Evolutionary conservation across 2,797 vertebrate species (phyloP), one percentile per base, ranked within the genome.

Genomic region (Staurois parvus): DNA sequence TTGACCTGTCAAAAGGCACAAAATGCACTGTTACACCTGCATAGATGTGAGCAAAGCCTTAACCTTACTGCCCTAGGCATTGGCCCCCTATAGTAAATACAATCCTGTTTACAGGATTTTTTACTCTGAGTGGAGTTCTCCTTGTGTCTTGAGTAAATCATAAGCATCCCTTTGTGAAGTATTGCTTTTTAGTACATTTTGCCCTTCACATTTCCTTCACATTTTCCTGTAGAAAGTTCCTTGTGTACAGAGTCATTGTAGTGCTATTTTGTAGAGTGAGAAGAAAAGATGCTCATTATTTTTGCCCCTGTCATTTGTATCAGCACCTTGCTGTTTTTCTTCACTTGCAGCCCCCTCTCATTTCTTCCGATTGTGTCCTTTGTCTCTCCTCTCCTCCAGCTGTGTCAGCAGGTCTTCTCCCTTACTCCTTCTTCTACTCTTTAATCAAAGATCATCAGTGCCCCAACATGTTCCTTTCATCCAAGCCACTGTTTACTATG

Each of bases 361-460:
- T 68, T 83, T 67, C 62, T 81, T 81, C 74, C 74, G 70, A 30
- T 66, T 29, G 12, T 85, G 40, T 79, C 30, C 83, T 72, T 76
- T 74, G 56, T 30, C 19, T 82, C 62, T 81, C 62, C 42, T 83
- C 64, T 81, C 32, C 74, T 77, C 86, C 62, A 56, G 73, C 45
- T 76, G 73, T 72, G 79, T 81, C 85, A 42, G 83, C 81, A 81
- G 85, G 70, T 26, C 26, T 28, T 76, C 62, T 81, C 32, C 86
- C 77, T 89, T 77, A 90, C 76, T 84, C 83, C 83, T 85, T 88
- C 88, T 90, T 88, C 72, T 89, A 95, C 34, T 68, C 85, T 72
- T 74, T 82, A 83, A 86, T 86, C 64, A 81, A 68, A 83, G 67
- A 68, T 73, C 67, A 83, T 86, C 19, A 72, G 32, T 76, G n/a